phyloP scores from a whole-genome alignment of 2,113 vertebrate species.

The Gnathonemus longibarbis region DNA sequence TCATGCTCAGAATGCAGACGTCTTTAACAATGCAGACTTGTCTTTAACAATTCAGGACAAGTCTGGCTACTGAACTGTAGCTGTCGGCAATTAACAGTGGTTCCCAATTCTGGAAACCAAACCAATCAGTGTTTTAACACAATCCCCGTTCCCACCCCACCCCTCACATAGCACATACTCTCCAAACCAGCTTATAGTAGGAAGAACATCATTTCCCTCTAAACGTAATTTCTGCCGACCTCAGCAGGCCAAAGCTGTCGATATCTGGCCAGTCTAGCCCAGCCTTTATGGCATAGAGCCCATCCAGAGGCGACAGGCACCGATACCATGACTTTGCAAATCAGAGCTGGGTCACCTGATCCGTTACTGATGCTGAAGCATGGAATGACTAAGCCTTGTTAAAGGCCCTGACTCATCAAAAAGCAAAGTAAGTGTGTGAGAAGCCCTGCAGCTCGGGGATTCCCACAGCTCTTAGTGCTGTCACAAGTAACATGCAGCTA shows the following conservation, averaged over 20 bases:
- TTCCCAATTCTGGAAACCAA: neutral
- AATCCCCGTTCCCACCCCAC: neutral
- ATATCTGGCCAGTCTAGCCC: neutral
- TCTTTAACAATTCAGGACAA: neutral
- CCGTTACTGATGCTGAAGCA: neutral
- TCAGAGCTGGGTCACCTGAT: neutral
- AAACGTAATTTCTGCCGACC: neutral
- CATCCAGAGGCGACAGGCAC: neutral
- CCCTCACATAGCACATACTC: neutral
- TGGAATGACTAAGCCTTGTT: neutral
- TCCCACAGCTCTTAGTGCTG: neutral
- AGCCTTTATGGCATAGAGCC: neutral
- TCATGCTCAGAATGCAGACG: neutral
- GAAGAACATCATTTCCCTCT: neutral
- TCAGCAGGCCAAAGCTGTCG: neutral
- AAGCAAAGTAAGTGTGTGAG: neutral
- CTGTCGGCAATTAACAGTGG: neutral
- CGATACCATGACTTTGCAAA: slow-evolving; percentile 6
- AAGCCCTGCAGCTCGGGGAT: neutral
- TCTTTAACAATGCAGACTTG: too few species aligned
- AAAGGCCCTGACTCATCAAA: neutral
- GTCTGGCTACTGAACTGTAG: neutral
- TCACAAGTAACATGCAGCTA: neutral
- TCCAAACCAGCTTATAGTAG: neutral
- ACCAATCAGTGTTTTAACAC: neutral